Base-by-base conservation (phyloP, 2,888 invertebrate species). In the Arge pagana region DNA sequence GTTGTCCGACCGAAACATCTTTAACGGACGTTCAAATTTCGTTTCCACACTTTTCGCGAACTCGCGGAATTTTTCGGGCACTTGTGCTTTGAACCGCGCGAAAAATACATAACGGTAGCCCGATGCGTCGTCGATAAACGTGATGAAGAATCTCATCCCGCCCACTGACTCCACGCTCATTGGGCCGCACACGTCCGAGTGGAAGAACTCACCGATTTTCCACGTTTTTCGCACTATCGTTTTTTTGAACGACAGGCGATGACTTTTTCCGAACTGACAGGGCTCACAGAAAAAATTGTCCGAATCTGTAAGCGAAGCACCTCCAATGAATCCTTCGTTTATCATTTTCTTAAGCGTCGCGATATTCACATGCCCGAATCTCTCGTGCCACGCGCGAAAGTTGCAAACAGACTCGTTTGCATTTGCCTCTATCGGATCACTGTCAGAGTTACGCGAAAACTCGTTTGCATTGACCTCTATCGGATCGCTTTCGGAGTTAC, bases 71-170 rank as follows among this genome's bases (percentile, higher is more conserved):
- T 19, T 13, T 8, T 45, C 52, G 4, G 28, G 49, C 3, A 52
- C 52, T 11, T 56, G 54, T 23, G 49, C 43, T 26, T 55, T 56
- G 19, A 63, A 53, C 54, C 61, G 61, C 10, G 68, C 33, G 48
- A 66, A 66, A 41, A 56, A 66, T 10, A 69, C 63, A n/a, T 54
- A 28, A 6, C 65, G 53, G 50, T 56, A 66, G 40, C 60, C 59
- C 4, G 61, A 54, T 31, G 57, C 65, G 48, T 68, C 63, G 50
- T 67, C 61, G 26, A 63, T 66, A 30, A 68, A 67, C n/a, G 52
- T 54, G 4, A 64, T 45, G 53, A 60, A 68, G 41, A 57, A 68
- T 37, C 55, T 53, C 4, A 63, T 41, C 11, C 63, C 66, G 7
- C 62, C 65, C 3, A 59, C n/a, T 0, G 65, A 67, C 37, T 52